phyloP scores from a whole-genome alignment of 1,140 invertebrate genomes.

The Dreissena rostriformis region DNA sequence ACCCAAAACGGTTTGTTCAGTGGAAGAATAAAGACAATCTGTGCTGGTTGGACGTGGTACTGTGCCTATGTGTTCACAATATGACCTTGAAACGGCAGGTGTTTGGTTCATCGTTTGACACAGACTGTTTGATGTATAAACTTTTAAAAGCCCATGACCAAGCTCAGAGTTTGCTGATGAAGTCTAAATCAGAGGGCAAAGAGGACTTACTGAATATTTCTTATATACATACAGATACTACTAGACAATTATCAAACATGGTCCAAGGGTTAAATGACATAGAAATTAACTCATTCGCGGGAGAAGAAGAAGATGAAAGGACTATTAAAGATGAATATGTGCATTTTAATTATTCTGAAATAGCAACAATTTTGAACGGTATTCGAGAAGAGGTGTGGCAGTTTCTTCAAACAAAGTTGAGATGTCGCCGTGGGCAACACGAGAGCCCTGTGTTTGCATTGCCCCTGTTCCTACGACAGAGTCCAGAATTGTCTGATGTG shows the following conservation, averaged over 20 bases:
- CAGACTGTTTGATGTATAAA: conserved; percentile 65
- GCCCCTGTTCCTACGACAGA: conserved; percentile 69
- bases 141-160: conserved; percentile 72
- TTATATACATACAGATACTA: too few relatives aligned
- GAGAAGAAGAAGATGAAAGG: not conserved
- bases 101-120: conserved; percentile 38
- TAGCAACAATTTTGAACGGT: conserved; percentile 63
- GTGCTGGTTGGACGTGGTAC: conserved; percentile 79
- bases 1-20: conserved; percentile 60
- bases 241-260: conserved; percentile 29
- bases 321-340: too few relatives aligned
- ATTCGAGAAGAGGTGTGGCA: conserved; percentile 74
- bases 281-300: not conserved
- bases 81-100: conserved; percentile 60
- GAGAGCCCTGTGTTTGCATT: conserved; percentile 79
- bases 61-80: conserved; percentile 74
- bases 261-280: not conserved
- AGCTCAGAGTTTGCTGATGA: conserved; percentile 63
- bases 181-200: conserved; percentile 15
- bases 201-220: conserved; percentile 1
- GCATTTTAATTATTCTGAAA: not conserved
- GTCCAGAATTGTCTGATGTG: conserved; percentile 60
- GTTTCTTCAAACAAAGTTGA: conserved; percentile 68
- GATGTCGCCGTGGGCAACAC: conserved; percentile 75
- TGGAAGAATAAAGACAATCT: conserved; percentile 79